These are phyloP conservation scores for Palaemon carinicauda DNA, from an alignment of 1,140 invertebrate species.

Conservation along the genomic window DNA sequence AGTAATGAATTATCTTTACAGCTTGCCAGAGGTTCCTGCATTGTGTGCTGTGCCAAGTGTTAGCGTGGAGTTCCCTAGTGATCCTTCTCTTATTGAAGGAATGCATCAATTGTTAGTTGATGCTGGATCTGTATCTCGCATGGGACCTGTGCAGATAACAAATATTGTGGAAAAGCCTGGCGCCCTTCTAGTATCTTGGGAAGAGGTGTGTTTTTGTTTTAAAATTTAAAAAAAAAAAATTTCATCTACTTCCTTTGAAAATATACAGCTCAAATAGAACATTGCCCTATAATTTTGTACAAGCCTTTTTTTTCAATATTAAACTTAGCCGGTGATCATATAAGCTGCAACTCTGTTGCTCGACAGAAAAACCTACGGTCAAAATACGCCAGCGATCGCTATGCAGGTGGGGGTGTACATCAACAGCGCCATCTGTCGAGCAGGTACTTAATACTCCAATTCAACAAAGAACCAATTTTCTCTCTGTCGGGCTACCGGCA, in stretches of 20 bases:
- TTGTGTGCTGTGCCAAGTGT: constrained; percentile 45
- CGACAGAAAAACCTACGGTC: too few species aligned
- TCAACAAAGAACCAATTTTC: too few species aligned
- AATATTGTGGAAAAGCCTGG: constrained; percentile 46
- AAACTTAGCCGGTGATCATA: too few species aligned
- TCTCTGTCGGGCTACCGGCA: too few species aligned
- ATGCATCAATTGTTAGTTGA: constrained; percentile 21
- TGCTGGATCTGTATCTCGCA: constrained; percentile 30
- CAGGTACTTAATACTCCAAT: too few species aligned
- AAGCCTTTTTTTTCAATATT: too few species aligned
- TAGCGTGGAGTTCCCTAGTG: constrained; percentile 38
- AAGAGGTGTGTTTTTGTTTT: constrained; percentile 22
- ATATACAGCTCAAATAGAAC: neutral
- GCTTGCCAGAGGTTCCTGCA: constrained; percentile 45
- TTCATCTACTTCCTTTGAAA: neutral
- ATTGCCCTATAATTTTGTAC: too few species aligned
- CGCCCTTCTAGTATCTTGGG: constrained; percentile 40
- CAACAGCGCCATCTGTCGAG: too few species aligned
- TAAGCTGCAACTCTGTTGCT: too few species aligned
- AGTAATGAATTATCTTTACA: neutral
- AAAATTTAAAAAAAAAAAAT: neutral
- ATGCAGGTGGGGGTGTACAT: too few species aligned
- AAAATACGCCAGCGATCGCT: too few species aligned
- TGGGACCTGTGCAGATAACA: constrained; percentile 48
- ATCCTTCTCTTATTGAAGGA: constrained; percentile 34